phyloP scores from a whole-genome alignment of 2,888 invertebrate genomes.

The Tiphia femorata region DNA sequence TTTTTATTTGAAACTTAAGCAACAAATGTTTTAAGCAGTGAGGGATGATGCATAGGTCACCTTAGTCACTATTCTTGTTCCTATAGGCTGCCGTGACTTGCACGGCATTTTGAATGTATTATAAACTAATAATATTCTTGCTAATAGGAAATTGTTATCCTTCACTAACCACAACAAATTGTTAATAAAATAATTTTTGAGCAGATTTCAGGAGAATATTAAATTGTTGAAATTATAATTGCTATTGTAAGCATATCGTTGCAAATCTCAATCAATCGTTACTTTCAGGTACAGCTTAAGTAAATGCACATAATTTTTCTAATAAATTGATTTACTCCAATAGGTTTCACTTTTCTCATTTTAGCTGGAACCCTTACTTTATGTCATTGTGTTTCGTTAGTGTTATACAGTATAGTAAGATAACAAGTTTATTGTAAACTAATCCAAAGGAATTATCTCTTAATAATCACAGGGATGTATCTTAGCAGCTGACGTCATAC shows the following conservation, averaged over 20 bases:
- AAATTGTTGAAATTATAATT: conserved; percentile 43
- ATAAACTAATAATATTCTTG: conserved; percentile 27
- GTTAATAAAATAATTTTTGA: conserved; percentile 41
- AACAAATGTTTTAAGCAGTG: neutral
- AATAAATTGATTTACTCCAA: conserved; percentile 64
- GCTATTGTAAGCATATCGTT: conserved; percentile 50
- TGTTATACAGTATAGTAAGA: conserved; percentile 52
- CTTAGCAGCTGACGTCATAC: conserved; percentile 68
- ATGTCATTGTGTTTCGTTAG: conserved; percentile 58
- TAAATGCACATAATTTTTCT: conserved; percentile 53
- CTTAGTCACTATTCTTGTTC: conserved; percentile 19
- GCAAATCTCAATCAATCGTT: conserved; percentile 62
- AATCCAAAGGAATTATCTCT: conserved; percentile 63
- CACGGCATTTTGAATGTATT: conserved; percentile 41
- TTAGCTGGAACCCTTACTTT: conserved; percentile 59
- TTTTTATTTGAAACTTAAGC: neutral
- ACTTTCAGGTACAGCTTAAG: conserved; percentile 67
- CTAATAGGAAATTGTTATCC: conserved; percentile 48
- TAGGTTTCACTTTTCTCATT: conserved; percentile 64
- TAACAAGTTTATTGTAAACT: conserved; percentile 50
- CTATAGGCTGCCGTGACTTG: conserved; percentile 50
- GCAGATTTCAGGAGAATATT: conserved; percentile 61
- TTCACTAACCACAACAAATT: conserved; percentile 22
- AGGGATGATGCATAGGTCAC: conserved; percentile 30
- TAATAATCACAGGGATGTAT: conserved; percentile 69